Evolutionary conservation across 2,113 vertebrate species (phyloP), one percentile per base, ranked within the genome.

Genomic region (Rhagologus leucostigma): DNA sequence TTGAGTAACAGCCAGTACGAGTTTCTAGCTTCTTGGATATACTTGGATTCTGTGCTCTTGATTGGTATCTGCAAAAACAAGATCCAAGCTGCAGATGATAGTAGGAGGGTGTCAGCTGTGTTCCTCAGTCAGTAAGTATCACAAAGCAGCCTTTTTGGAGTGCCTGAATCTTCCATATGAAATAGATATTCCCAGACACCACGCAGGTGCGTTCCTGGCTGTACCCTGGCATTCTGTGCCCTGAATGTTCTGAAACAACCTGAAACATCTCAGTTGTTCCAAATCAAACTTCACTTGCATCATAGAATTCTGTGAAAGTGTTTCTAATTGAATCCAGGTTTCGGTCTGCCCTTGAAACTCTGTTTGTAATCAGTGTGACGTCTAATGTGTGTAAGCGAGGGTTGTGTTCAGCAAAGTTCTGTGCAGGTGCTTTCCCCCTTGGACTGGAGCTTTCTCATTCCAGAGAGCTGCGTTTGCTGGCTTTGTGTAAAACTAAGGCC

Each of bases 121-220:
- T n/a, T 74, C 56, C 46, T 64, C 32, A 7, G 41, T 46, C 53
- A 14, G 3, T 32, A 29, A 62, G 14, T 23, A 12, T 39, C 42
- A 26, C 33, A n/a, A 50, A 30, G 10, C 7, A 49, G 46, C 47
- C 10, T 39, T 47, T 17, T 41, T 46, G 30, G 12, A 80, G 13
- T 44, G 30, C 20, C 26, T 33, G 13, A 29, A 3, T 32, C 12
- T 70, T 87, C 60, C 1, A 0, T 19, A 2, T 15, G 35, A 11
- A 32, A 7, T 6, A 6, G 30, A 35, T 27, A 11, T 20, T 71
- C 24, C 1, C 23, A 47, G 33, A 15, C 23, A 39, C 8, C 1
- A 1, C 0, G 0, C 15, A 29, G 7, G 13, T 1, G 4, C 0
- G 0, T 32, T 44, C 9, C 46, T 53, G 62, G 22, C 27, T 65